Evolutionary conservation across 2,797 vertebrate species (phyloP).

Genomic region (Phrynocephalus vlangalii): DNA sequence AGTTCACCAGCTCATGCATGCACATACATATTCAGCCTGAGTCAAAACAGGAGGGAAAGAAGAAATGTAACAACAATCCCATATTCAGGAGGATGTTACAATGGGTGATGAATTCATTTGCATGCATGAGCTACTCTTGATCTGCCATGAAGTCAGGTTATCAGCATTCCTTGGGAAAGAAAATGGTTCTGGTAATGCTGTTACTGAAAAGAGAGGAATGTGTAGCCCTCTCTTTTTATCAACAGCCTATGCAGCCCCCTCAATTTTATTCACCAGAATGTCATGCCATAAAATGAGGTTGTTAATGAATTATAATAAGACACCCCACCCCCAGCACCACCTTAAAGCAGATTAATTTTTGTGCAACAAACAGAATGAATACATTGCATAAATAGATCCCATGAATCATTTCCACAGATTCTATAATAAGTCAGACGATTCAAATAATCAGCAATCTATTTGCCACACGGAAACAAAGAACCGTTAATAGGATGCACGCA

Average conservation of each 20-base stretch:
- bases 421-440: conserved; percentile 49
- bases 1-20: background rate
- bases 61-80: conserved; percentile 35
- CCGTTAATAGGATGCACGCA: conserved; percentile 13
- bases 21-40: conserved; percentile 30
- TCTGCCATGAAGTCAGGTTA: conserved; percentile 42
- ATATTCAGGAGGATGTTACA: conserved; percentile 35
- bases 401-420: conserved; percentile 58
- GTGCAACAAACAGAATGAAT: conserved; percentile 53
- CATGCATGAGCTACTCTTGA: conserved; percentile 46
- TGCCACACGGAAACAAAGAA: conserved; percentile 46
- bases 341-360: conserved; percentile 44
- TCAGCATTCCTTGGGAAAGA: conserved; percentile 38
- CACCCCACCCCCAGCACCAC: background rate
- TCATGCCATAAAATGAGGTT: conserved; percentile 56
- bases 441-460: conserved; percentile 56
- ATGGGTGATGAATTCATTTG: conserved; percentile 37
- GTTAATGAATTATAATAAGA: conserved; percentile 46
- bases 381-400: conserved; percentile 35
- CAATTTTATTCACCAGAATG: conserved; percentile 57
- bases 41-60: conserved; percentile 25
- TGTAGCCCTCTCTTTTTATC: conserved; percentile 54
- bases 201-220: conserved; percentile 52
- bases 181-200: conserved; percentile 43
- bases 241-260: conserved; percentile 41